A percentile compares a stretch with the other conserved stretches of the same genome.
Evolutionary conservation across 2,113 vertebrate genomes (phyloP).

Genomic region (Ceratotherium simum): DNA sequence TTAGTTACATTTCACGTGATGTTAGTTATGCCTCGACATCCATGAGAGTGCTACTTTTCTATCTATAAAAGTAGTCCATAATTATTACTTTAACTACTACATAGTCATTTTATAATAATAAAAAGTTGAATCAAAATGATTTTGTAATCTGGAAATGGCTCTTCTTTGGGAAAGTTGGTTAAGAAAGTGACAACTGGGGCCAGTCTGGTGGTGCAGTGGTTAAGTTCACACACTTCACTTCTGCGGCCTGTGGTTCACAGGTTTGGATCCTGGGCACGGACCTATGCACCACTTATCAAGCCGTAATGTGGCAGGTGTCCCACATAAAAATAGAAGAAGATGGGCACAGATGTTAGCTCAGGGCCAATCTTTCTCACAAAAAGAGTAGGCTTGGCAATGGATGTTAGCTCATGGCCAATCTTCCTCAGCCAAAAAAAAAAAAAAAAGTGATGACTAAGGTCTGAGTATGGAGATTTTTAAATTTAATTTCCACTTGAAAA

Average conservation of each 20-base stretch:
- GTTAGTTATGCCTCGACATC: neutral
- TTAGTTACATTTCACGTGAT: neutral
- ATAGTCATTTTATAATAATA: neutral
- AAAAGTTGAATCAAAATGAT: neutral
- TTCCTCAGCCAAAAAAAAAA: no score
- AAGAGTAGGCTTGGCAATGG: no score
- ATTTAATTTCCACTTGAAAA: neutral
- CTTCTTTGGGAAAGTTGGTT: neutral
- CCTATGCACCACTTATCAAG: no score
- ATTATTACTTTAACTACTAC: neutral
- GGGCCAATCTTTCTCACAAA: no score
- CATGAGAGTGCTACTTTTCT: neutral
- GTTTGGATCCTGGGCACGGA: no score
- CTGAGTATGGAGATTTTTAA: neutral
- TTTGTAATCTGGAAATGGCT: neutral
- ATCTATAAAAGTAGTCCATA: neutral
- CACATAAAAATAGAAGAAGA: no score
- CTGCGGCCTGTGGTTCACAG: no score
- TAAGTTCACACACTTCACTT: no score
- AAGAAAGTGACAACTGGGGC: neutral
- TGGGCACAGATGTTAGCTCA: no score
- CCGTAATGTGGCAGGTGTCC: no score
- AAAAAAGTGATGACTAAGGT: neutral
- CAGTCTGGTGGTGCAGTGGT: no score
- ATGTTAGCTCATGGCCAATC: no score